Conservation (phyloP, 2,113 vertebrate species). For the Alces alces region DNA sequence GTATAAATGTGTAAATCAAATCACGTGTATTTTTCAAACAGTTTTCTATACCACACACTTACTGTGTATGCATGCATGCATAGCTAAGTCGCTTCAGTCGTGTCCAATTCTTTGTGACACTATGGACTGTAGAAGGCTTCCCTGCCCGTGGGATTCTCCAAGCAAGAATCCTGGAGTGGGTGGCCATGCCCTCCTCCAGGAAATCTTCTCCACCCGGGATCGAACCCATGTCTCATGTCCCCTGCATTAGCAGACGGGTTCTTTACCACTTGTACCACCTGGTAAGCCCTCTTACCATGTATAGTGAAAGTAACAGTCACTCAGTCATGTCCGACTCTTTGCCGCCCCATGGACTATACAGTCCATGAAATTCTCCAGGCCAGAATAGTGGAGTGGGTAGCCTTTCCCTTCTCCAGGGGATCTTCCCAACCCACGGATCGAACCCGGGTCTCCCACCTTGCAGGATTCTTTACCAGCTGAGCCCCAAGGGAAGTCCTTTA, state of each 20-base stretch:
- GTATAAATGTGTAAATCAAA: neutral
- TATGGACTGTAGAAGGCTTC: neutral
- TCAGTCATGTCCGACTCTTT: neutral
- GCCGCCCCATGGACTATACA: neutral
- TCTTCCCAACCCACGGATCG: neutral
- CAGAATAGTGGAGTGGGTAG: neutral
- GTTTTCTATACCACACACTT: neutral
- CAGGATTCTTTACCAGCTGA: neutral
- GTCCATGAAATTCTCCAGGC: neutral
- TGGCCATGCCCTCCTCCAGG: neutral
- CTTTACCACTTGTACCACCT: neutral
- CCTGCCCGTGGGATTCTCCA: neutral
- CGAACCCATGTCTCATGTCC: neutral
- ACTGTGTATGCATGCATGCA: neutral
- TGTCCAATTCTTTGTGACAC: neutral
- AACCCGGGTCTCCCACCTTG: neutral
- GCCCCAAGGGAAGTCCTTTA: neutral
- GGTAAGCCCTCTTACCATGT: neutral
- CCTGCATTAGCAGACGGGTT: neutral
- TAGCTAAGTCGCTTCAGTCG: neutral
- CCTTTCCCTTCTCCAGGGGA: neutral
- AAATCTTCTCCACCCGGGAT: neutral
- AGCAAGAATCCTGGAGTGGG: neutral
- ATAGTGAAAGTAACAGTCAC: neutral
- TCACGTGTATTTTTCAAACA: neutral